Evolutionary conservation across 2,797 vertebrate genomes (phyloP).

Genomic region (Vultur gryphus): DNA sequence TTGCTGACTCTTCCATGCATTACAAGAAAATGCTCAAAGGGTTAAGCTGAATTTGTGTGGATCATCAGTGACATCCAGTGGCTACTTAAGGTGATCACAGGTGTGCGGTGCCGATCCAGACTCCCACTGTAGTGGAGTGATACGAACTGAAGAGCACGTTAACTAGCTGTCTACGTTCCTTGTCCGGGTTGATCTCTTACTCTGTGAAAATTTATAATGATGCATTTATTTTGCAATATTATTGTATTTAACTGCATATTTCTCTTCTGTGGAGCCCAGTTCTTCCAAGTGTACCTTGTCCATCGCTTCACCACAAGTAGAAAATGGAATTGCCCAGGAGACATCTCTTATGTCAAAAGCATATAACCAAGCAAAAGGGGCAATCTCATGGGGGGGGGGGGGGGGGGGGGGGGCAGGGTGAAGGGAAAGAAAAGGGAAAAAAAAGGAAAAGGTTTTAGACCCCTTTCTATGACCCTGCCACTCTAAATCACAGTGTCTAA

Average conservation of each 20-base stretch:
- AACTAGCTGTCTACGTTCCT: not conserved
- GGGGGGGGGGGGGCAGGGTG: too few relatives aligned
- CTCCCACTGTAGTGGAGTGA: not conserved
- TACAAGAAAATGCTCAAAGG: not conserved
- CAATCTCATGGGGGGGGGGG: accelerated
- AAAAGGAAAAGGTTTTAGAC: not conserved
- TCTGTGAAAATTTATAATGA: not conserved
- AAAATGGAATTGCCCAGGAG: not conserved
- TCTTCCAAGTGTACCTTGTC: not conserved
- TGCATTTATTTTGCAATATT: not conserved
- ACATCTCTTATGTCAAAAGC: not conserved
- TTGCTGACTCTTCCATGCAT: not conserved
- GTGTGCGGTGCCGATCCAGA: not conserved
- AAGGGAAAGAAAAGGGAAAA: not conserved
- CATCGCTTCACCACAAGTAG: not conserved
- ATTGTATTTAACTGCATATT: not conserved
- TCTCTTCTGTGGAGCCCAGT: not conserved
- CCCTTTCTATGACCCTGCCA: not conserved
- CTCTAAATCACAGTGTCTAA: not conserved
- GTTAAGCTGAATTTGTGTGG: conserved; percentile 36
- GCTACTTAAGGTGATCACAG: conserved; percentile 22
- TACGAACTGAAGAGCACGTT: not conserved
- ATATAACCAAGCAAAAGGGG: not conserved
- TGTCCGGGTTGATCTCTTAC: not conserved
- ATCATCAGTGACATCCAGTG: conserved; percentile 67